Conservation (phyloP, 2,113 vertebrate species). For the Neogale vison region DNA sequence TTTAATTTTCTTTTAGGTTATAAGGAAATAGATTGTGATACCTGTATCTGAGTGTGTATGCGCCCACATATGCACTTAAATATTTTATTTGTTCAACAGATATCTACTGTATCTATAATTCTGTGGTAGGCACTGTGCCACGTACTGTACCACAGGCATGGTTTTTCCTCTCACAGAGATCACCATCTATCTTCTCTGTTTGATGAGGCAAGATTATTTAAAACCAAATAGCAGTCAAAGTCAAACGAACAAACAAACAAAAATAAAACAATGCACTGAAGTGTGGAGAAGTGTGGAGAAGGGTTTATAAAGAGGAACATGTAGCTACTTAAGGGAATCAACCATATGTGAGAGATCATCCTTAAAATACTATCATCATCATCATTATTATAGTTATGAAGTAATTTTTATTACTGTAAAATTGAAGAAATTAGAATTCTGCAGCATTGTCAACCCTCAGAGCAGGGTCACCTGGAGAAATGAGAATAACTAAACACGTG, state of each 20-base stretch:
- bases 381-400: neutral
- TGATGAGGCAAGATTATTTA: neutral
- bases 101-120: neutral
- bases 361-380: neutral
- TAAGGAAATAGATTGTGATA: neutral
- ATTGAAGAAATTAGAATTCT: constrained; percentile 52
- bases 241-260: neutral
- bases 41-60: neutral
- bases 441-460: neutral
- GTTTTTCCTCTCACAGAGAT: neutral
- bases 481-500: neutral
- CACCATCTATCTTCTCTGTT: neutral
- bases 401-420: neutral
- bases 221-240: neutral
- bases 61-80: neutral
- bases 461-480: neutral
- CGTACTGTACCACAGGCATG: neutral
- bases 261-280: neutral
- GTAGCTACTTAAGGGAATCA: neutral
- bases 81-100: constrained; percentile 30
- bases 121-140: neutral
- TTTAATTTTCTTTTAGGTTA: constrained; percentile 16
- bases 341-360: neutral
- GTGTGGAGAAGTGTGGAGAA: neutral
- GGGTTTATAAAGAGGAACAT: constrained; percentile 1